Conservation (phyloP, 2,888 invertebrate genomes). For the Drosophila crucigera region DNA sequence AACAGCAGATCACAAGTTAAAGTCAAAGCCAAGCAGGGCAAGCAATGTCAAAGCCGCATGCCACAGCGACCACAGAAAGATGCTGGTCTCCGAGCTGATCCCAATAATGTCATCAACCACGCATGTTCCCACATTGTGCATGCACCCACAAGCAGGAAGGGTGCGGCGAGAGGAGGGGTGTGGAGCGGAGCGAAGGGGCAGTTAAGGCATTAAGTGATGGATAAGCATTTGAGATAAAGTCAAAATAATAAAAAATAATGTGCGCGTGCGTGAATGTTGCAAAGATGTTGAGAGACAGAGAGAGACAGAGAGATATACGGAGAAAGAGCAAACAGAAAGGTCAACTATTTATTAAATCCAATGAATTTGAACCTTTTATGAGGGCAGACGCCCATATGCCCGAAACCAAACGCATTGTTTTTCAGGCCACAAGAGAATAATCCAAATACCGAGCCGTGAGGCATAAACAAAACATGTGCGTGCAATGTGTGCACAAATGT, state of each 20-base stretch:
- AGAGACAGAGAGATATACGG: background rate
- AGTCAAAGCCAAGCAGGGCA: conserved; percentile 16
- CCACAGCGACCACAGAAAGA: conserved; percentile 62
- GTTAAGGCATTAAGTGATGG: conserved; percentile 55
- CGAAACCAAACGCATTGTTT: conserved; percentile 43
- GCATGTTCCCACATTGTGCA: conserved; percentile 66
- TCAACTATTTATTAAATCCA: conserved; percentile 66
- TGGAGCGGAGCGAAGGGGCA: background rate
- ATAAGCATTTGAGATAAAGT: conserved; percentile 73
- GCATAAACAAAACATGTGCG: conserved; percentile 70
- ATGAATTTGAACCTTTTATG: conserved; percentile 75
- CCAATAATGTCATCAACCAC: conserved; percentile 71
- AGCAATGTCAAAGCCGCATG: conserved; percentile 43
- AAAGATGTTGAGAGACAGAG: conserved; percentile 1
- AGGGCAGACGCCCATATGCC: conserved; percentile 64
- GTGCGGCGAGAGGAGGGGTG: background rate
- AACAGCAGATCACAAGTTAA: conserved; percentile 23
- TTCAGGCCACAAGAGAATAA: conserved; percentile 7
- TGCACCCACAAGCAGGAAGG: conserved; percentile 7
- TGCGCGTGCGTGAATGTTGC: conserved; percentile 51
- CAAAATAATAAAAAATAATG: conserved; percentile 78
- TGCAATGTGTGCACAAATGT: conserved; percentile 70
- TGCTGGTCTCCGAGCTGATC: conserved; percentile 60
- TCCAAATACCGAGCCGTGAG: background rate
- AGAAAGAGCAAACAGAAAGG: conserved; percentile 33